Evolutionary conservation across 2,797 vertebrate species (phyloP).

Genomic region (Oceanodroma leucorhoa): DNA sequence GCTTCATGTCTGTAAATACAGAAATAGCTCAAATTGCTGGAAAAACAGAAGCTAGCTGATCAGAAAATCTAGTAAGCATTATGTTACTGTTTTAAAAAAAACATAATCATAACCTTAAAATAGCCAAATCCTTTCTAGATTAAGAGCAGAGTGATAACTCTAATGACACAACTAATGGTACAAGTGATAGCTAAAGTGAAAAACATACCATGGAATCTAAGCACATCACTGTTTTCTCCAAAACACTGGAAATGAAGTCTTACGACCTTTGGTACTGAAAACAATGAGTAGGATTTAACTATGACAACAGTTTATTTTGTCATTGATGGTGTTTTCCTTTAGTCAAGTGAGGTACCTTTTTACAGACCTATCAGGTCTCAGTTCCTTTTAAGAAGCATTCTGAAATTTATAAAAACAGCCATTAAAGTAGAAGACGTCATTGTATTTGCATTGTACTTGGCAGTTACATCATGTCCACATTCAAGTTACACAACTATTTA

Average conservation of each 20-base stretch:
- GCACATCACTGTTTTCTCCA: neutral
- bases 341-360: neutral
- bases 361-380: neutral
- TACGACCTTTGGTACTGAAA: neutral
- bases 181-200: neutral
- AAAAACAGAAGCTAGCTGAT: slow-evolving; percentile 10
- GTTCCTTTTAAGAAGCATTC: neutral
- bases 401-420: neutral
- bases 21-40: slow-evolving; percentile 10
- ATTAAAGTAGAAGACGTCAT: neutral
- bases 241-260: neutral
- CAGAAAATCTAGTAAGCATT: neutral
- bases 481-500: neutral
- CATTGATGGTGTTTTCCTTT: neutral
- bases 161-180: neutral
- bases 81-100: neutral
- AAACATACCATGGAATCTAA: neutral
- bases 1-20: slow-evolving; percentile 2
- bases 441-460: neutral
- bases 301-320: neutral
- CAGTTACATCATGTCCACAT: neutral
- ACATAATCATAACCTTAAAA: neutral
- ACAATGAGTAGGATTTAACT: neutral
- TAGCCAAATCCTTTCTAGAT: neutral
- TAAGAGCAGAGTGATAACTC: neutral